Conservation (phyloP, 2,888 invertebrate genomes). For the Hypsopygia costalis region DNA sequence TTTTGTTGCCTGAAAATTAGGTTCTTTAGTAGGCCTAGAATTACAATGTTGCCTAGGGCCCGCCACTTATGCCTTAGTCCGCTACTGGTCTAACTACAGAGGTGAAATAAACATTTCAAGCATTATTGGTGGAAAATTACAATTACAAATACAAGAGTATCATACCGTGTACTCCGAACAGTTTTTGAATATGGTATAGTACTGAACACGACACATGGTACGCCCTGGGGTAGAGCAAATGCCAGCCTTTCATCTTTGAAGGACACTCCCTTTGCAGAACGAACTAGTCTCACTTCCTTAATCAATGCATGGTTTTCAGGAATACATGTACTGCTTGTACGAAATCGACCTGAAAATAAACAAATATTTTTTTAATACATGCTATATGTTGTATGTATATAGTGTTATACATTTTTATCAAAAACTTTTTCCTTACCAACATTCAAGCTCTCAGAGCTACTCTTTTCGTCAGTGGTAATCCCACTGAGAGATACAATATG, state of each 20-base stretch:
- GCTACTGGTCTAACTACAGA: too few relatives aligned
- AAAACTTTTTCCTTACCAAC: slow-evolving; percentile 58
- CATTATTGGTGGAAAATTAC: too few relatives aligned
- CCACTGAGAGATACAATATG: slow-evolving; percentile 74
- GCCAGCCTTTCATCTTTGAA: slow-evolving; percentile 91
- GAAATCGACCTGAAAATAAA: slow-evolving; percentile 61
- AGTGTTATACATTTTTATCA: slow-evolving; percentile 4
- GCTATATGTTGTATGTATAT: too few relatives aligned
- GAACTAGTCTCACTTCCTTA: slow-evolving; percentile 82
- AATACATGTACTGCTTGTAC: slow-evolving; percentile 73
- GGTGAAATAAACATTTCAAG: too few relatives aligned
- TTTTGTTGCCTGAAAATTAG: too few relatives aligned
- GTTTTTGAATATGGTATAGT: slow-evolving; percentile 91
- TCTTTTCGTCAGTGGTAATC: slow-evolving; percentile 83
- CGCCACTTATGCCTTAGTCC: too few relatives aligned
- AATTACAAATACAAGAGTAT: slow-evolving; percentile 2
- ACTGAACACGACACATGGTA: slow-evolving; percentile 93
- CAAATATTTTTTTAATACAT: slow-evolving; percentile 9
- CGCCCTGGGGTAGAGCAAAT: slow-evolving; percentile 87
- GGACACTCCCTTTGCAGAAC: slow-evolving; percentile 82
- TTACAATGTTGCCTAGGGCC: too few relatives aligned
- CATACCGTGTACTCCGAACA: slow-evolving; percentile 82
- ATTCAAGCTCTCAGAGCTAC: slow-evolving; percentile 91
- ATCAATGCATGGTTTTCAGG: slow-evolving; percentile 76
- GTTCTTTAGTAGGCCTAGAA: too few relatives aligned